A percentile compares a stretch with the other conserved stretches of the same genome.
Conservation (phyloP, 2,113 vertebrate genomes). For the Dasyprocta punctata region DNA sequence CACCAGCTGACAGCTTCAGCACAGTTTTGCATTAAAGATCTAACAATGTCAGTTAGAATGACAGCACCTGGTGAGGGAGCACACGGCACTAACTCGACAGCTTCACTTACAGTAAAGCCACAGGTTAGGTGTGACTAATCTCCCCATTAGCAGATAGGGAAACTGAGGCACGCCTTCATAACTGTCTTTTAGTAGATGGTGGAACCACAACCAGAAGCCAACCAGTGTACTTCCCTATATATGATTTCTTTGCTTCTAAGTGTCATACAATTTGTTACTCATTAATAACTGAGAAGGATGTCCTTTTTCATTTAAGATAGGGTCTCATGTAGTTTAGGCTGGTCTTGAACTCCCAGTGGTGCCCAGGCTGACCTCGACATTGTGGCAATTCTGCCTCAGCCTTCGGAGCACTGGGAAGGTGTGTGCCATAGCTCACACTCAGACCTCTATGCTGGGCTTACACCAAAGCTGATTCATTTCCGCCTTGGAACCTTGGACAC, state of each 20-base stretch:
- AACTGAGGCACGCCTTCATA: not conserved
- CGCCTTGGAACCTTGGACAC: fast-evolving
- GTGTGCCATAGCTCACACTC: not conserved
- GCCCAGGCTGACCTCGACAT: not conserved
- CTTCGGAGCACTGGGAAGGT: not conserved
- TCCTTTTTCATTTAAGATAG: not conserved
- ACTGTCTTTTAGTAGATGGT: not conserved
- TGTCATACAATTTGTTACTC: not conserved
- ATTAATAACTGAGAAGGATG: not conserved
- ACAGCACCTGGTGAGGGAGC: fast-evolving
- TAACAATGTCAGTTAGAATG: not conserved
- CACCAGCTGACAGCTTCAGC: not conserved
- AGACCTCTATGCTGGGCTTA: not conserved
- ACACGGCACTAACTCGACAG: not conserved
- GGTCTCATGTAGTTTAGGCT: not conserved
- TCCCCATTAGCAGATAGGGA: not conserved
- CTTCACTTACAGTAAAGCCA: not conserved
- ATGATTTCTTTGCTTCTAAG: not conserved
- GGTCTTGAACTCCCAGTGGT: not conserved
- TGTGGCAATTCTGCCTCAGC: not conserved
- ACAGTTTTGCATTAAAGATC: fast-evolving
- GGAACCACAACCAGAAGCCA: not conserved
- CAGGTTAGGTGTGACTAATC: not conserved
- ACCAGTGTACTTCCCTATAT: fast-evolving
- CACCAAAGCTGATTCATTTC: not conserved